These are phyloP conservation scores for Colletes gigas DNA, from an alignment of 1,140 invertebrate genomes.

Conservation along the genomic window DNA sequence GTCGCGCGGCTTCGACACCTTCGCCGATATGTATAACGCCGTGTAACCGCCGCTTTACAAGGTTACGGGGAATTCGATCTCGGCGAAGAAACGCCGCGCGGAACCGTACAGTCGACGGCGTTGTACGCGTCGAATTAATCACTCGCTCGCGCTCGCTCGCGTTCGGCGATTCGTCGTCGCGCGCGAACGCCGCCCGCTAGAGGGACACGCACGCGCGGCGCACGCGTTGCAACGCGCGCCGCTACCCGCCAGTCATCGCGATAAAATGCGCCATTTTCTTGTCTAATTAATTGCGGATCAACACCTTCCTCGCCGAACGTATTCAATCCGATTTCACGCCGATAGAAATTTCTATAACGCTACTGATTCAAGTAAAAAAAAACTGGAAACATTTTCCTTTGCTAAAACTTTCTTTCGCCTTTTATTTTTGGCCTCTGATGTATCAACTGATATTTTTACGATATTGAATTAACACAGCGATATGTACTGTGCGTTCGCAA, in stretches of 20 bases:
- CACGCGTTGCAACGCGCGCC: slow-evolving; percentile 22
- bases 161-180: not conserved
- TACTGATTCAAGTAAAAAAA: too few relatives aligned
- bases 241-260: not conserved
- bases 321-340: too few relatives aligned
- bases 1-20: slow-evolving; percentile 59
- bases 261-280: slow-evolving; percentile 51
- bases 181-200: not conserved
- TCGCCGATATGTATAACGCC: slow-evolving; percentile 61
- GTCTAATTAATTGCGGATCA: slow-evolving; percentile 53
- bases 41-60: slow-evolving; percentile 63
- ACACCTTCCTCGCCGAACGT: too few relatives aligned
- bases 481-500: too few relatives aligned
- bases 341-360: too few relatives aligned
- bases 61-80: slow-evolving; percentile 64
- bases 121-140: slow-evolving; percentile 51
- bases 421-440: too few relatives aligned
- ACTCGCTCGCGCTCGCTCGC: slow-evolving; percentile 24
- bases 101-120: slow-evolving; percentile 5
- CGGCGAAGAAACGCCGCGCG: slow-evolving; percentile 12
- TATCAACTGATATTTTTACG: too few relatives aligned
- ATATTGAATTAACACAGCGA: too few relatives aligned
- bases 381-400: too few relatives aligned
- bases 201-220: not conserved
- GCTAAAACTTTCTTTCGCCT: too few relatives aligned